phyloP scores from a whole-genome alignment of 2,888 invertebrate genomes.

The Machimus rusticus region DNA sequence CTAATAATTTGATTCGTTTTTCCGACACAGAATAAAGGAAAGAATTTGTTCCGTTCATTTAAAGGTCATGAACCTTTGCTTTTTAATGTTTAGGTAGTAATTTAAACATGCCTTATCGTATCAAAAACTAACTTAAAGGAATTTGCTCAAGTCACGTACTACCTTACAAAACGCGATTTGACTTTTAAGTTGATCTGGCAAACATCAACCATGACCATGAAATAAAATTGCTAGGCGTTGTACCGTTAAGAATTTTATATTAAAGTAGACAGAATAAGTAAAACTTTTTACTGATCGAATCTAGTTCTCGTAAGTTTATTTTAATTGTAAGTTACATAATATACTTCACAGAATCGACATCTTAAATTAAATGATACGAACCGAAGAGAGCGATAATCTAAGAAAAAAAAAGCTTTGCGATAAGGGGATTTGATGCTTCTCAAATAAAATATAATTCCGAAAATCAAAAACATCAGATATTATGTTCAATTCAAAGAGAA shows the following conservation, averaged over 20 bases:
- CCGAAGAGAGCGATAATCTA: background rate
- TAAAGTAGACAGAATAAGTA: background rate
- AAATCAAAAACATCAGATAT: background rate
- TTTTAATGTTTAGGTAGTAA: background rate
- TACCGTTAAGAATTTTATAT: background rate
- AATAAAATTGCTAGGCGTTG: background rate
- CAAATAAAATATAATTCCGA: background rate
- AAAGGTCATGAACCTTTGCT: background rate
- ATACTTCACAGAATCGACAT: background rate
- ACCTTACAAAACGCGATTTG: slow-evolving; percentile 9
- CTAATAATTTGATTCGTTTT: too few relatives aligned
- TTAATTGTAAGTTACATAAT: background rate
- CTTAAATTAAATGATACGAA: background rate
- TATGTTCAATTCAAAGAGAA: background rate
- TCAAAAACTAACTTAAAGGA: background rate
- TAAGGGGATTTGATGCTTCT: background rate
- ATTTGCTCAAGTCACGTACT: slow-evolving; percentile 11
- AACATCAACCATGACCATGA: too few relatives aligned
- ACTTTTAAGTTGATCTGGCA: background rate
- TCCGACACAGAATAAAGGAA: too few relatives aligned
- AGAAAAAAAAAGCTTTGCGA: background rate
- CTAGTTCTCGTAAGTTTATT: background rate
- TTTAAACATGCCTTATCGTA: background rate
- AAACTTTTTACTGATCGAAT: background rate
- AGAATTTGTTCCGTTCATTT: background rate